Percentiles rank a stretch among this genome's conserved stretches.
Evolutionary conservation across 2,113 vertebrate species (phyloP).

Genomic region (Neomonachus schauinslandi): DNA sequence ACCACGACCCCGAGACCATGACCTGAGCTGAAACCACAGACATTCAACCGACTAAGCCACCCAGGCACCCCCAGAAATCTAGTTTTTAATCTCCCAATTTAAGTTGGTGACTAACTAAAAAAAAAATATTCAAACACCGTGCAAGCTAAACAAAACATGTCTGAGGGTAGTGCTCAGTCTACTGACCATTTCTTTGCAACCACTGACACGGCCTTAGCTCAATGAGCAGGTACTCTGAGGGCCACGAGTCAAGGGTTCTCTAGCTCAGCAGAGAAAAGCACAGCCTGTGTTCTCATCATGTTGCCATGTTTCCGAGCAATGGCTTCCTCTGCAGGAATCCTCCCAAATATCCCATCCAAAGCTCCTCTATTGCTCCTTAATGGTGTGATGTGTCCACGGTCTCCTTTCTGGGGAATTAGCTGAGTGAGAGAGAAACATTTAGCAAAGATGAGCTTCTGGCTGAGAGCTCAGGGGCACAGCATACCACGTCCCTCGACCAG

Average conservation of each 20-base stretch:
- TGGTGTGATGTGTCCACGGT: not conserved
- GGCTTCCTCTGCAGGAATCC: constrained; percentile 28
- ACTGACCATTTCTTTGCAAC: not conserved
- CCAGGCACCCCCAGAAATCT: not conserved
- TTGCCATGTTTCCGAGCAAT: not conserved
- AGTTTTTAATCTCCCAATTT: constrained; percentile 21
- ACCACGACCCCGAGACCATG: not conserved
- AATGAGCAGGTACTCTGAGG: not conserved
- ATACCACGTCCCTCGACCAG: constrained; percentile 59
- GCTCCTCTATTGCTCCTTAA: not conserved
- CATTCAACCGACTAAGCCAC: not conserved
- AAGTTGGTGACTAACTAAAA: not conserved
- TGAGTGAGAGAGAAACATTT: not conserved
- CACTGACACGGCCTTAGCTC: not conserved
- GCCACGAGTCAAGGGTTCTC: not conserved
- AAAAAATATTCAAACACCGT: not conserved
- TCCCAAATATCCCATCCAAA: constrained; percentile 4
- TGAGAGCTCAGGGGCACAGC: constrained; percentile 32
- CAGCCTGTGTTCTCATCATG: not conserved
- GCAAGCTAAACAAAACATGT: not conserved
- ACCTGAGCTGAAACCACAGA: not conserved
- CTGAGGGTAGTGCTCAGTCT: not conserved
- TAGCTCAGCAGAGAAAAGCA: not conserved
- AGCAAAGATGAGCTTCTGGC: constrained; percentile 47
- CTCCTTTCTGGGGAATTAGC: constrained; percentile 50